These are phyloP conservation scores for Hipposideros armiger DNA, from an alignment of 2,113 vertebrate genomes.

Conservation along the genomic window DNA sequence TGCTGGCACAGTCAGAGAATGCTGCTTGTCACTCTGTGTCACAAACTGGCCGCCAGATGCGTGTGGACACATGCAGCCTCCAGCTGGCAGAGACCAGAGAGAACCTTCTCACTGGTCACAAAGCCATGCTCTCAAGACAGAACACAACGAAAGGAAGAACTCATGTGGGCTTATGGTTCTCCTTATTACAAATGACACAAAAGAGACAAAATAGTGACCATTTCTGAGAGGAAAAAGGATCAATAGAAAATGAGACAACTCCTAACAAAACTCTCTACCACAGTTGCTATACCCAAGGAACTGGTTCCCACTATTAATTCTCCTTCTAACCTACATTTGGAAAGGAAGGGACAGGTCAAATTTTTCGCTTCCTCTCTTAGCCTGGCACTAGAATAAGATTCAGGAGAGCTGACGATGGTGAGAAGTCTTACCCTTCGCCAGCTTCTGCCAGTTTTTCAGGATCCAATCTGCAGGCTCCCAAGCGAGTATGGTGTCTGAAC, in stretches of 20 bases:
- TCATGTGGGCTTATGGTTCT: background rate
- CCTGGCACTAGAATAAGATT: background rate
- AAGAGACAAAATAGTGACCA: background rate
- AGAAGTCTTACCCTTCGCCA: background rate
- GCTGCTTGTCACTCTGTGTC: background rate
- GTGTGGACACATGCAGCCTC: background rate
- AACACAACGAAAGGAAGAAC: background rate
- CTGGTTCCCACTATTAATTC: background rate
- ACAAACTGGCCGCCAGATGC: background rate
- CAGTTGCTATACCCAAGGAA: background rate
- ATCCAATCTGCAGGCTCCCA: background rate
- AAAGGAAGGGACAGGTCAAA: background rate
- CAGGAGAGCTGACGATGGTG: background rate
- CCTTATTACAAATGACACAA: background rate
- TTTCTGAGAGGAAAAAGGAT: background rate
- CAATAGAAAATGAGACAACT: background rate
- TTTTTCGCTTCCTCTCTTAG: background rate
- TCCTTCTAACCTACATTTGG: background rate
- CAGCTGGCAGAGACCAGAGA: background rate
- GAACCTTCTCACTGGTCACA: background rate
- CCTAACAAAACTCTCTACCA: background rate
- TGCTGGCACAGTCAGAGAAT: background rate
- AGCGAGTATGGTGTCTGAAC: background rate
- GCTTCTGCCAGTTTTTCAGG: background rate
- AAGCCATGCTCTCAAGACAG: slow-evolving; percentile 19